Conservation (phyloP, 2,888 invertebrate genomes). For the Agriopis aurantiaria region DNA sequence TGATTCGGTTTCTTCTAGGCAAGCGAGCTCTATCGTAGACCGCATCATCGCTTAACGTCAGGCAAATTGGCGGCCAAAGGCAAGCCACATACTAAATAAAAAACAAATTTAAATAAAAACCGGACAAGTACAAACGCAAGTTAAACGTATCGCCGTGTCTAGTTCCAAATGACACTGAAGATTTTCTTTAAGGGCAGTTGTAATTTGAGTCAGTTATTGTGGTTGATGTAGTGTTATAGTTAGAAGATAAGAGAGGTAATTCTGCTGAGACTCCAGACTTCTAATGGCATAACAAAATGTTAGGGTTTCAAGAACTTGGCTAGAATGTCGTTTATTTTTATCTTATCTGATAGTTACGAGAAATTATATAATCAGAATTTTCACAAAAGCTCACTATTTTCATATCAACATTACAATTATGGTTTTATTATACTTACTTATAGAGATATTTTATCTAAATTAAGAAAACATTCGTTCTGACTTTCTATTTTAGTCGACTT, state of each 20-base stretch:
- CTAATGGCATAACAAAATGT: slow-evolving; percentile 11
- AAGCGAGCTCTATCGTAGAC: no score
- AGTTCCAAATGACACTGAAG: not conserved
- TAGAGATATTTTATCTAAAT: no score
- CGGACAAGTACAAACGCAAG: no score
- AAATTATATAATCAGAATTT: not conserved
- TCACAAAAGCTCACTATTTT: not conserved
- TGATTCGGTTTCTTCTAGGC: no score
- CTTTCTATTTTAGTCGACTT: no score
- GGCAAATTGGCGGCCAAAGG: no score
- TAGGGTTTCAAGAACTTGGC: not conserved
- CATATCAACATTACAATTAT: no score
- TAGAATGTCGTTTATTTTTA: not conserved
- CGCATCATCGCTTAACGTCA: no score
- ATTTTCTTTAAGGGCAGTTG: not conserved
- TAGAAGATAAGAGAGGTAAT: slow-evolving; percentile 6
- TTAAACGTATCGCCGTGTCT: not conserved
- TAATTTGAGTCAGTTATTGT: not conserved
- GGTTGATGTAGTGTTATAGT: slow-evolving; percentile 10
- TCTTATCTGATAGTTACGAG: not conserved
- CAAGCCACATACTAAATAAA: no score
- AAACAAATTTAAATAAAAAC: no score
- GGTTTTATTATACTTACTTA: no score
- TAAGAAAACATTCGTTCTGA: no score
- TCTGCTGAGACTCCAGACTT: not conserved